Base-by-base conservation (phyloP, 2,797 vertebrate species). In the Halcyon badia region DNA sequence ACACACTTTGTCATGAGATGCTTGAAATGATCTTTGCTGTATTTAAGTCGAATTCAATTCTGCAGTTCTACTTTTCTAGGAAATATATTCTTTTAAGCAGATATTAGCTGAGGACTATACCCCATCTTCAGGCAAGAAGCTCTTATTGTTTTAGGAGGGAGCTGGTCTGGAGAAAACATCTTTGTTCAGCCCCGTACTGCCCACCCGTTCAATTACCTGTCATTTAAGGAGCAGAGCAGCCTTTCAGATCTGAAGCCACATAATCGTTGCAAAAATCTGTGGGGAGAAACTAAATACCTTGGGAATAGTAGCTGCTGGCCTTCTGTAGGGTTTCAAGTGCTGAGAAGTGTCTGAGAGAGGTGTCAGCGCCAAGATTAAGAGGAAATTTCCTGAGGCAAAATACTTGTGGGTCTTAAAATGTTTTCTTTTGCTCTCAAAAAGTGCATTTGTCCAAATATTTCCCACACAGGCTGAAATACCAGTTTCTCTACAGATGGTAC, bases 371-470 rank as follows among this genome's bases (percentile, higher is more conserved):
- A 75, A 95, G 80, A 91, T 79, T n/a, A 94, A 98, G 98, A 95
- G 97, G 97, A 97, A 94, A 91, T 95, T 97, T 98, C 98, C 98
- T 87, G 96, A 97, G 98, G 98, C 98, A 94, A 98, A 98, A 99
- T 98, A 98, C 97, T 89, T 98, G 91, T 90, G 89, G 91, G 97
- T 98, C 97, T 98, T 98, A 75, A 98, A 98, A 96, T 95, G 97
- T 97, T 98, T 97, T 94, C 94, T 97, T 98, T 98, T 82, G 41
- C 91, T 52, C 83, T 90, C 91, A 37, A 66, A 49, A 61, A 61
- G 51, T 56, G 39, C 48, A 8, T 21, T 90, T 61, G 77, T 61
- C 80, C 64, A 19, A 70, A 26, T 15, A 80, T 31, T 94, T 91
- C 93, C 90, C 90, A 76, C 61, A 0, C 14, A 90, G 80, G 92